Base-by-base conservation (phyloP, 2,888 invertebrate genomes). In the Lysandra coridon region DNA sequence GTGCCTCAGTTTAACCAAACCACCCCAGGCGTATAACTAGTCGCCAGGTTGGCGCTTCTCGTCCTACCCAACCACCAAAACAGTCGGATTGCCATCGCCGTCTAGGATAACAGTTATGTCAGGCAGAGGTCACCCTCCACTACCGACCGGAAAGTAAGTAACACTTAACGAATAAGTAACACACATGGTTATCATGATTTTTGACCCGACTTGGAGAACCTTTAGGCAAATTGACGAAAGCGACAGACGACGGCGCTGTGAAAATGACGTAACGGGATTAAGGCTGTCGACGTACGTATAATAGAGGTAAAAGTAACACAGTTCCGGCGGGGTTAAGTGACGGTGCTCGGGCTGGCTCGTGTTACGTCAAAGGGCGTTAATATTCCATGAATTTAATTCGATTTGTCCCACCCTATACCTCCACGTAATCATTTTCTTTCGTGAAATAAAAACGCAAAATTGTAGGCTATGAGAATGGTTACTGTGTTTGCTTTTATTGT, bases 211-310 rank as follows among this genome's bases (percentile, higher is more conserved):
- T 10, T 49, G 10, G 49, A 49, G 49, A 49, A 49, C 49, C 4
- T 3, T 3, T 23, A 23, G 23, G 23, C 23, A 23, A 23, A 23
- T 30, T n/a, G 60, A 60, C 69, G 33, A 12, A 64, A 69, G 33
- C 60, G 79, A 76, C 78, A 78, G 62, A 78, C 40, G 53, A 78
- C 40, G 60, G 57, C 62, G 23, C 73, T 79, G 74, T 79, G 79
- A 80, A 80, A 81, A 80, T 80, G 78, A 78, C 78, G 77, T 79
- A 80, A 80, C 79, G 78, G 78, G 80, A 81, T 79, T 80, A 78
- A 73, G 60, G 79, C 73, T 49, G 62, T 76, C 79, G 79, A 78
- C 76, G 76, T 57, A 79, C 4, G 17, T 57, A 4, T 53, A 53
- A 53, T 78, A 80, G 14, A 23, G 23, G 23, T 23, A 23, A 23